phyloP scores from a whole-genome alignment of 2,113 vertebrate species.

The Phylloscopus whistleri region DNA sequence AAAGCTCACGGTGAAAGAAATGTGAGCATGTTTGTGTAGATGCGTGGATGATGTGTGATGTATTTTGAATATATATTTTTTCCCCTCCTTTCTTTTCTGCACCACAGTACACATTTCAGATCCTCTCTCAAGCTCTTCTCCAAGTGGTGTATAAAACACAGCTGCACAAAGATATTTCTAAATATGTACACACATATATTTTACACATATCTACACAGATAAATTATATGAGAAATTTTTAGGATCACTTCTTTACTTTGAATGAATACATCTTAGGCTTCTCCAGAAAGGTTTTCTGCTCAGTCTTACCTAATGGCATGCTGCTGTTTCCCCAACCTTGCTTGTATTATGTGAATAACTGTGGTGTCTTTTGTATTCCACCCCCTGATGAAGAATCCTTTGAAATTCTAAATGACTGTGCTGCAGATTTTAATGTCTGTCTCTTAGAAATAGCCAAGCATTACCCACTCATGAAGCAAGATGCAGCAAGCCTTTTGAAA shows the following conservation, averaged over 20 bases:
- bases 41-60: conserved; percentile 49
- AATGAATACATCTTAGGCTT: conserved; percentile 55
- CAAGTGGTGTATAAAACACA: conserved; percentile 44
- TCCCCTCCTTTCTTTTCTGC: conserved; percentile 48
- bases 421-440: conserved; percentile 72
- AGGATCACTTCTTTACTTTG: conserved; percentile 56
- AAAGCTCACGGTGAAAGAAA: conserved; percentile 50
- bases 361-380: conserved; percentile 73
- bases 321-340: conserved; percentile 63
- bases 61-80: conserved; percentile 57
- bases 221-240: conserved; percentile 39
- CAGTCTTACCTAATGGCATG: conserved; percentile 61
- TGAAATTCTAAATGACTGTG: conserved; percentile 78
- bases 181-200: neutral
- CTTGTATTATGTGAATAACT: conserved; percentile 64
- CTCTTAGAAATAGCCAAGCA: conserved; percentile 65
- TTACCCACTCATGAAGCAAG: conserved; percentile 63
- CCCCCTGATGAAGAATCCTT: conserved; percentile 75
- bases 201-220: neutral
- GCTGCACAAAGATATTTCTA: neutral
- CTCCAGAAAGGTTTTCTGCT: conserved; percentile 52
- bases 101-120: conserved; percentile 59
- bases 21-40: conserved; percentile 18
- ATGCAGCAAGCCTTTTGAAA: conserved; percentile 66
- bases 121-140: conserved; percentile 53